These are phyloP conservation scores for Scartelaos histophorus DNA, from an alignment of 2,113 vertebrate species.

Conservation along the genomic window DNA sequence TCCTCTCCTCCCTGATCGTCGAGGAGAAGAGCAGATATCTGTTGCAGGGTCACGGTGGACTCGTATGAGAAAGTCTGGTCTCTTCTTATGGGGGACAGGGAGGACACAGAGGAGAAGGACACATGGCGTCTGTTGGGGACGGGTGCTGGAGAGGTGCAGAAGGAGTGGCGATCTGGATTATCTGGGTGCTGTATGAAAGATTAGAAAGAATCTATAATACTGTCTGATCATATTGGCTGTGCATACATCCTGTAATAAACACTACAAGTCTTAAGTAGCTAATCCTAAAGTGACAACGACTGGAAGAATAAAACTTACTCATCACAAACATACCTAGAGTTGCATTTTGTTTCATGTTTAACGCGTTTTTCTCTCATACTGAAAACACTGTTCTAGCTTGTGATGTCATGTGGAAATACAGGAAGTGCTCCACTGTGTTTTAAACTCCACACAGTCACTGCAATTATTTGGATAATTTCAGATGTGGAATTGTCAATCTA, in stretches of 20 bases:
- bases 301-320: no score
- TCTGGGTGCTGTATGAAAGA: constrained; percentile 7
- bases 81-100: constrained; percentile 9
- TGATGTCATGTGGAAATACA: no score
- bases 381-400: no score
- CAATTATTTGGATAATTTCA: no score
- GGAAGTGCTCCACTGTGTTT: no score
- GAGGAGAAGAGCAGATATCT: constrained; percentile 34
- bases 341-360: no score
- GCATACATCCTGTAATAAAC: neutral
- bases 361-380: no score
- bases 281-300: no score
- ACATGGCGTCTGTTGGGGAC: constrained; percentile 22
- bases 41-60: constrained; percentile 34
- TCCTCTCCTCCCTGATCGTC: constrained; percentile 29
- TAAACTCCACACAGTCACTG: no score
- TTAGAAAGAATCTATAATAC: neutral
- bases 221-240: neutral
- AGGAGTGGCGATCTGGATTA: constrained; percentile 10
- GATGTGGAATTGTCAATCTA: no score
- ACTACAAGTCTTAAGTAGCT: neutral
- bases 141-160: constrained; percentile 3
- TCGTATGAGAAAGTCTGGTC: constrained; percentile 10
- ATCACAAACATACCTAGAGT: no score
- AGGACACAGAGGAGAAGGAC: constrained; percentile 43